These are phyloP conservation scores for Paraplagusia blochii DNA, from an alignment of 2,113 vertebrate genomes.

Conservation along the genomic window DNA sequence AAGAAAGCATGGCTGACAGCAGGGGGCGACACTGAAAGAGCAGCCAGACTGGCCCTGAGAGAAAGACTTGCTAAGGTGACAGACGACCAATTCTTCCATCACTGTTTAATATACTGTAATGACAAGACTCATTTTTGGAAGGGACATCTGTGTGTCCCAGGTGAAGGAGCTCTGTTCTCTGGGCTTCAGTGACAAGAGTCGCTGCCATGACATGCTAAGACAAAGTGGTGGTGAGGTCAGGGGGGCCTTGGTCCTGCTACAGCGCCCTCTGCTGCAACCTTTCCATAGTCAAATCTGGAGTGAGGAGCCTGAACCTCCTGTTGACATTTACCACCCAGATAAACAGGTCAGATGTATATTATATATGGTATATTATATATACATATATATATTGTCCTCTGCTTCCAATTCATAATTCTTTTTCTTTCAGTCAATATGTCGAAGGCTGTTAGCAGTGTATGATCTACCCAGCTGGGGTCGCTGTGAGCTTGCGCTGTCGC, in stretches of 20 bases:
- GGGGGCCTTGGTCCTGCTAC: constrained; percentile 79
- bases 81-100: too few relatives aligned
- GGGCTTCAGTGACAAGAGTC: constrained; percentile 74
- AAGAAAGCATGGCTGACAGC: constrained; percentile 81
- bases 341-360: constrained; percentile 77
- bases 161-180: constrained; percentile 75
- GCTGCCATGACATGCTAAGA: constrained; percentile 79
- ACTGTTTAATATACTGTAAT: too few relatives aligned
- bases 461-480: constrained; percentile 89
- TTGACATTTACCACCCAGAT: constrained; percentile 78
- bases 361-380: too few relatives aligned
- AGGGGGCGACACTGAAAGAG: constrained; percentile 80
- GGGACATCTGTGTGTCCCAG: constrained; percentile 48
- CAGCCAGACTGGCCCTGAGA: constrained; percentile 78
- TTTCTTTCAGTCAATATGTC: constrained; percentile 75
- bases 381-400: background rate
- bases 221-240: constrained; percentile 82
- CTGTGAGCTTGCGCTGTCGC: constrained; percentile 80
- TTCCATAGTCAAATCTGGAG: constrained; percentile 85
- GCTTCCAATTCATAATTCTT: background rate
- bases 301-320: constrained; percentile 69
- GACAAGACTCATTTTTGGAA: too few relatives aligned
- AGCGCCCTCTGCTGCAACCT: constrained; percentile 79
- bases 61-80: constrained; percentile 77
- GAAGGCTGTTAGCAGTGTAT: constrained; percentile 83